These are phyloP conservation scores for Hipparchia semele DNA, from an alignment of 2,888 invertebrate genomes.

Conservation along the genomic window DNA sequence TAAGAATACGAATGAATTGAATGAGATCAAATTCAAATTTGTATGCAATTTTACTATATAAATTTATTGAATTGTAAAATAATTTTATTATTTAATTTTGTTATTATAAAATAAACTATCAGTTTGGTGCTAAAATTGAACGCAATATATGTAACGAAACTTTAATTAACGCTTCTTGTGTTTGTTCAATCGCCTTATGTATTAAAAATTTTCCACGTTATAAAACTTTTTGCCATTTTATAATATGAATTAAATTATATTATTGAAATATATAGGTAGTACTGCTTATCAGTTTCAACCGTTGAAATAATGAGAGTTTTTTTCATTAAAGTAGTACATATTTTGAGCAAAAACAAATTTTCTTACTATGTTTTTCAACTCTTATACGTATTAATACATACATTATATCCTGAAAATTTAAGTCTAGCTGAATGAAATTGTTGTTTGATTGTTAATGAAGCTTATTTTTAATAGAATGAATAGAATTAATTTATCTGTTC, in stretches of 20 bases:
- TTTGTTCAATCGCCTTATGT: constrained; percentile 31
- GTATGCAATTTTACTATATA: constrained; percentile 1
- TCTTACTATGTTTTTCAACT: neutral
- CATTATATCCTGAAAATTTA: constrained; percentile 42
- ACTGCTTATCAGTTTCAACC: too few species aligned
- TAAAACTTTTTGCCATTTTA: neutral
- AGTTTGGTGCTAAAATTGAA: constrained; percentile 23
- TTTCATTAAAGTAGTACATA: neutral
- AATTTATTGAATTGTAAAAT: neutral
- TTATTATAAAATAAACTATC: neutral
- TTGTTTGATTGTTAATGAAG: constrained; percentile 51
- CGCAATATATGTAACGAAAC: constrained; percentile 8
- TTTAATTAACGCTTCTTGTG: constrained; percentile 5
- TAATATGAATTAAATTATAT: neutral
- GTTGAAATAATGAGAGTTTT: too few species aligned
- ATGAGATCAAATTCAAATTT: constrained; percentile 7
- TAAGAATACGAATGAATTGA: constrained; percentile 11
- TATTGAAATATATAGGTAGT: too few species aligned
- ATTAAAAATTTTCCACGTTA: constrained; percentile 5
- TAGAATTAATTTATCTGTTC: constrained; percentile 34
- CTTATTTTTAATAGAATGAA: neutral
- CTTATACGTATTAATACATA: too few species aligned
- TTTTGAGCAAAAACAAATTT: neutral
- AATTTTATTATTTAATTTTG: neutral
- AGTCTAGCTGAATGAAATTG: constrained; percentile 51